phyloP scores from a whole-genome alignment of 1,140 invertebrate species.

The Diprion similis region DNA sequence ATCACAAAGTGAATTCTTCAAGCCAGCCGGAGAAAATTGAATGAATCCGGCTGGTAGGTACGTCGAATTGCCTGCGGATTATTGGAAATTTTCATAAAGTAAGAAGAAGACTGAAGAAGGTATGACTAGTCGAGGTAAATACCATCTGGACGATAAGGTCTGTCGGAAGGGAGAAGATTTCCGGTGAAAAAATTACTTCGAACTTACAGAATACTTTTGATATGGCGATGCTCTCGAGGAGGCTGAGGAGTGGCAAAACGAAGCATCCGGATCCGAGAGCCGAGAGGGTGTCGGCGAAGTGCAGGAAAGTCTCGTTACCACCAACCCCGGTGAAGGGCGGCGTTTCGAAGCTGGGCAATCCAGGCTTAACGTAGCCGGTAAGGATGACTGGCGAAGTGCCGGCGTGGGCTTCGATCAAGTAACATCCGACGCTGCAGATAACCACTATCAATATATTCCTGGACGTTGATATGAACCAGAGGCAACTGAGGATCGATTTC shows the following conservation, averaged over 20 bases:
- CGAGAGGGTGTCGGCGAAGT: conserved; percentile 71
- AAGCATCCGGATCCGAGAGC: conserved; percentile 76
- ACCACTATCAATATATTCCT: conserved; percentile 82
- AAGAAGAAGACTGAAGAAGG: too few relatives aligned
- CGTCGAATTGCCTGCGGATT: too few relatives aligned
- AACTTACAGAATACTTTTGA: conserved; percentile 81
- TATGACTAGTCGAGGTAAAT: too few relatives aligned
- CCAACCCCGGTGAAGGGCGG: conserved; percentile 70
- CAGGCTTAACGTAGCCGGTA: conserved; percentile 74
- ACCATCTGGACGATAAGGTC: too few relatives aligned
- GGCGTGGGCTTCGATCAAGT: conserved; percentile 65
- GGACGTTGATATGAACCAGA: conserved; percentile 79
- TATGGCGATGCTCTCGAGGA: conserved; percentile 82
- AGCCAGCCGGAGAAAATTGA: too few relatives aligned
- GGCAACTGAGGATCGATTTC: conserved; percentile 59
- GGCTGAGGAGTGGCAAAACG: conserved; percentile 78
- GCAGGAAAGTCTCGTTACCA: conserved; percentile 70
- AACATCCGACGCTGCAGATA: conserved; percentile 70
- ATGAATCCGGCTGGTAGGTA: too few relatives aligned
- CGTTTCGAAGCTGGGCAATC: conserved; percentile 68
- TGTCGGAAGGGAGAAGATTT: neutral
- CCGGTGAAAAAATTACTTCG: conserved; percentile 19
- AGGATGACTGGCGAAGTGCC: conserved; percentile 72
- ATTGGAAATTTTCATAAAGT: too few relatives aligned
- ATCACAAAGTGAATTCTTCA: too few relatives aligned